phyloP scores from a whole-genome alignment of 2,797 vertebrate species.

The Melanotaenia pygmaea region DNA sequence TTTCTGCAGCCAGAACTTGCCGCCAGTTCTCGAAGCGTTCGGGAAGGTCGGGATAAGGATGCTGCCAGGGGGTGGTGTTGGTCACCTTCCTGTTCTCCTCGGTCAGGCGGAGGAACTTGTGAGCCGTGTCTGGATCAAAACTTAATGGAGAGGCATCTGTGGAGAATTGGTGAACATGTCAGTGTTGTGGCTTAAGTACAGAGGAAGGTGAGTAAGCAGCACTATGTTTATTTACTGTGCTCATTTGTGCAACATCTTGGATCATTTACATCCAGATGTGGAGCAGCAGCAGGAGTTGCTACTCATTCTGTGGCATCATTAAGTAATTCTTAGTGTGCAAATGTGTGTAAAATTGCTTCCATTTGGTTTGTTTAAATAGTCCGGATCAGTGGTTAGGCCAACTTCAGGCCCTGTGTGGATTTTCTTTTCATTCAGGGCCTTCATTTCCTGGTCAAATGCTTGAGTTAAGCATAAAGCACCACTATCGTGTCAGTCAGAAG shows the following conservation, averaged over 20 bases:
- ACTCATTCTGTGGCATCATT: too few relatives aligned
- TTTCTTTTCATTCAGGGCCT: too few relatives aligned
- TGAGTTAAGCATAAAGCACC: too few relatives aligned
- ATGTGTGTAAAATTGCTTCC: too few relatives aligned
- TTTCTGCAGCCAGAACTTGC: constrained; percentile 84
- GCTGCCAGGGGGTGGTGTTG: constrained; percentile 88
- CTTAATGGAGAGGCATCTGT: constrained; percentile 69
- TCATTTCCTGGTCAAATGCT: too few relatives aligned
- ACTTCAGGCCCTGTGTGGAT: too few relatives aligned
- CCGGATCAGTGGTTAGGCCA: too few relatives aligned
- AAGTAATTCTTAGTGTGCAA: too few relatives aligned
- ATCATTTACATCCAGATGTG: neutral
- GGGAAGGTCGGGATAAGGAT: constrained; percentile 81
- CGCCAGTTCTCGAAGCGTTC: constrained; percentile 84
- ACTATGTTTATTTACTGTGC: neutral
- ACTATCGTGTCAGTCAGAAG: too few relatives aligned
- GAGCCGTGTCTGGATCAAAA: constrained; percentile 81
- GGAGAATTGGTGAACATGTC: constrained; percentile 5
- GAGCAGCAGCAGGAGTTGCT: neutral
- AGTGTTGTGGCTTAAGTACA: neutral
- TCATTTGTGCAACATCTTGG: neutral
- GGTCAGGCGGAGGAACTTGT: constrained; percentile 88
- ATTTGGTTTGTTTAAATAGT: too few relatives aligned
- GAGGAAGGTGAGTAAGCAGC: neutral
- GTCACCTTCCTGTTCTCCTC: constrained; percentile 85